A percentile compares a stretch with the other conserved stretches of the same genome.
These are phyloP conservation scores for Hesperophylax magnus DNA, from an alignment of 1,140 invertebrate species.

Conservation along the genomic window DNA sequence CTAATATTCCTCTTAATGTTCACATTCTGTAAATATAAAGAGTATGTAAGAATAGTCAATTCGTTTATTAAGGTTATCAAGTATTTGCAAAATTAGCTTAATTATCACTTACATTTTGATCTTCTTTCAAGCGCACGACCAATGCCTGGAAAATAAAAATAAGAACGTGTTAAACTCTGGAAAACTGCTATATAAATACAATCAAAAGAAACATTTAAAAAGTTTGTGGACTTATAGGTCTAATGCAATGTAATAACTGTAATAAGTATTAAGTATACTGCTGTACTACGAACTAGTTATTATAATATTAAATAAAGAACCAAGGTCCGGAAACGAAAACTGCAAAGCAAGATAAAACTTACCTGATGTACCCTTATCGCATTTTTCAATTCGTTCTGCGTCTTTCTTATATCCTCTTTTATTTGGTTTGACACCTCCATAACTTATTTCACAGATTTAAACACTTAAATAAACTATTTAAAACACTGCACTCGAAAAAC, in stretches of 20 bases:
- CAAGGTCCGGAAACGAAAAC: constrained; percentile 43
- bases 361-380: constrained; percentile 80
- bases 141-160: constrained; percentile 69
- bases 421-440: constrained; percentile 78
- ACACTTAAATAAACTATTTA: constrained; percentile 22
- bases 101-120: constrained; percentile 72
- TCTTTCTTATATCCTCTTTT: constrained; percentile 74
- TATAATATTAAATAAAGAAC: neutral
- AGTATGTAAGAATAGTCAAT: neutral
- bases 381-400: constrained; percentile 77
- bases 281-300: no score
- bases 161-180: constrained; percentile 19
- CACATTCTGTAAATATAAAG: constrained; percentile 63
- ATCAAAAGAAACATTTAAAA: neutral
- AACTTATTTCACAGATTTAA: constrained; percentile 42
- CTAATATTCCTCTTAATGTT: constrained; percentile 69
- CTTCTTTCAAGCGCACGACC: constrained; percentile 72
- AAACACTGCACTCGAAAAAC: constrained; percentile 29
- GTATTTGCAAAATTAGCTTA: constrained; percentile 14
- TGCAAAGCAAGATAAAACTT: constrained; percentile 60
- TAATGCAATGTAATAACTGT: no score
- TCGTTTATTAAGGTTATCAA: constrained; percentile 11
- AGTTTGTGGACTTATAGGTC: no score
- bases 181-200: neutral
- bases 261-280: no score